Evolutionary conservation across 2,888 invertebrate species (phyloP).

Genomic region (Tanypteryx hageni): DNA sequence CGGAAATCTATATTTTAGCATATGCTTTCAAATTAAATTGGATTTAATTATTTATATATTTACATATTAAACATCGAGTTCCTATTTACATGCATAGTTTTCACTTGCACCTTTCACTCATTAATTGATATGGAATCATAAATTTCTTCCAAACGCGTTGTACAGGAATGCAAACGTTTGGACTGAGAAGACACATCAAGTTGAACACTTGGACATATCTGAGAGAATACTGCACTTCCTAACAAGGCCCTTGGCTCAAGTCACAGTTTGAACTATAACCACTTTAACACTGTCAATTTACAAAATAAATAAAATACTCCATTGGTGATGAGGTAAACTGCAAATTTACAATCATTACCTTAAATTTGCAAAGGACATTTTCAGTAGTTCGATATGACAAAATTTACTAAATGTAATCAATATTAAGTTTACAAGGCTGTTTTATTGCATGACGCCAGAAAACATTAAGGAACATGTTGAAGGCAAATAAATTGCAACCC

Average conservation of each 20-base stretch:
- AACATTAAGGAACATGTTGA: constrained; percentile 45
- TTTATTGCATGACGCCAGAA: constrained; percentile 54
- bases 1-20: constrained; percentile 26
- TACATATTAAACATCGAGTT: constrained; percentile 49
- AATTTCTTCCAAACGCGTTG: constrained; percentile 37
- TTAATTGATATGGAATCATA: constrained; percentile 38
- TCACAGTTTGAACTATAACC: constrained; percentile 4
- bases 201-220: not conserved
- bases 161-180: constrained; percentile 55
- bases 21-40: constrained; percentile 27
- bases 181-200: constrained; percentile 46
- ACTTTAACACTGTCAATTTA: constrained; percentile 12
- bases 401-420: constrained; percentile 26
- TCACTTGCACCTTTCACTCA: constrained; percentile 30
- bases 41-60: constrained; percentile 16
- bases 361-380: constrained; percentile 29
- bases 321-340: not conserved
- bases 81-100: constrained; percentile 40
- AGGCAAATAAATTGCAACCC: constrained; percentile 47
- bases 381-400: constrained; percentile 12
- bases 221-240: constrained; percentile 48
- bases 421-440: constrained; percentile 12
- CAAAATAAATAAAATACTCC: constrained; percentile 3
- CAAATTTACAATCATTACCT: constrained; percentile 14
- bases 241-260: not conserved